Evolutionary conservation across 2,113 vertebrate genomes (phyloP).

Genomic region (Ciconia boyciana): DNA sequence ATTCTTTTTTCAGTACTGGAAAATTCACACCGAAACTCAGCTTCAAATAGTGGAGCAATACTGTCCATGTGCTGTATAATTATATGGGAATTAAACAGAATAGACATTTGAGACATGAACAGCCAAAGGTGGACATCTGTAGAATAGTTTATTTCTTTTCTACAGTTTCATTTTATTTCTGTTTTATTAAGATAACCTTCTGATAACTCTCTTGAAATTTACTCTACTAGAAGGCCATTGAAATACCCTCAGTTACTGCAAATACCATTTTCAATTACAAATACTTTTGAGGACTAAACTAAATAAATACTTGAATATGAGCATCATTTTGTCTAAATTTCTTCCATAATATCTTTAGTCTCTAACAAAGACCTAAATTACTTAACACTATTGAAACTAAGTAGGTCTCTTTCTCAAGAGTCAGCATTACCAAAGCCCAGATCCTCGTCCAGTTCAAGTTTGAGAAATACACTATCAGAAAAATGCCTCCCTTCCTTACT

Average conservation of each 20-base stretch:
- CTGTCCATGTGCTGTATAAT: neutral
- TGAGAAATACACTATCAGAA: neutral
- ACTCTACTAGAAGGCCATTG: neutral
- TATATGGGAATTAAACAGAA: neutral
- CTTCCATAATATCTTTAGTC: neutral
- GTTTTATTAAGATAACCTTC: neutral
- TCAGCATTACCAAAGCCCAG: neutral
- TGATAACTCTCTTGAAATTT: neutral
- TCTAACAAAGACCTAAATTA: neutral
- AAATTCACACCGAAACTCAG: neutral
- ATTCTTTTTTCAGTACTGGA: neutral
- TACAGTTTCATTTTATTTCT: neutral
- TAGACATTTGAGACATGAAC: neutral
- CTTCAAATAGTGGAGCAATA: neutral
- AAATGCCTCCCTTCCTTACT: neutral
- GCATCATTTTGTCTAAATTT: neutral
- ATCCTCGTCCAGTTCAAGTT: neutral
- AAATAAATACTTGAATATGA: neutral
- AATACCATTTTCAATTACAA: neutral
- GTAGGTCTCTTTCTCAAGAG: neutral
- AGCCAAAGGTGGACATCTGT: neutral
- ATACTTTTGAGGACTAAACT: neutral
- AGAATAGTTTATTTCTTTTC: neutral
- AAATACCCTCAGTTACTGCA: neutral
- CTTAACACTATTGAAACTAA: neutral